Conservation (phyloP, 2,888 invertebrate species). For the Digitonthophagus gazella region DNA sequence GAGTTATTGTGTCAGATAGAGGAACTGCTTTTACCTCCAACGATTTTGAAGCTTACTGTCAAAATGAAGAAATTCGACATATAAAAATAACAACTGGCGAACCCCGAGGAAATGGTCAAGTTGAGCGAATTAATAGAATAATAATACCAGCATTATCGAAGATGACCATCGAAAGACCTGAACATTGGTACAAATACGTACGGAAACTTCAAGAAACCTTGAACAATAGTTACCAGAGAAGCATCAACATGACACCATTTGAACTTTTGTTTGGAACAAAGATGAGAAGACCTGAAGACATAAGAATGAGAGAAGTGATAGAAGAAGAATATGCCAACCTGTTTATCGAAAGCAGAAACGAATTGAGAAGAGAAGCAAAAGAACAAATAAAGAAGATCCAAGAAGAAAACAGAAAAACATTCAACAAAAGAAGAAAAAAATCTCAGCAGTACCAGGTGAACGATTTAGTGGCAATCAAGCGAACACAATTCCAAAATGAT, state of each 20-base stretch:
- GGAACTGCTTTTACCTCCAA: constrained; percentile 30
- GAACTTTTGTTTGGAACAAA: neutral
- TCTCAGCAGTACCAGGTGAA: constrained; percentile 31
- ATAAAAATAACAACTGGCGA: constrained; percentile 17
- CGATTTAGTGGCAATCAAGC: constrained; percentile 18
- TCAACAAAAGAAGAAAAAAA: constrained; percentile 25
- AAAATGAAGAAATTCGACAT: constrained; percentile 24
- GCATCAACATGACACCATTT: constrained; percentile 11
- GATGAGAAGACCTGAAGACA: constrained; percentile 1
- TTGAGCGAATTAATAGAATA: neutral
- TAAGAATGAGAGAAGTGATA: constrained; percentile 28
- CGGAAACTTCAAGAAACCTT: neutral
- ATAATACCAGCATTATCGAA: neutral
- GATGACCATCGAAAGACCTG: neutral
- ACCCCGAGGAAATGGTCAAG: neutral
- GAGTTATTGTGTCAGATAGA: constrained; percentile 28
- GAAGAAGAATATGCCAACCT: constrained; percentile 28
- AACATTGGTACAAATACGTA: constrained; percentile 11
- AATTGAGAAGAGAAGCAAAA: constrained; percentile 26
- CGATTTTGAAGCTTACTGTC: constrained; percentile 27
- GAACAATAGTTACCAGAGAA: constrained; percentile 6
- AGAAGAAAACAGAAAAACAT: constrained; percentile 28
- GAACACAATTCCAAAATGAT: neutral
- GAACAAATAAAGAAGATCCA: constrained; percentile 32
- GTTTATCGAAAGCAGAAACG: constrained; percentile 29